phyloP scores from a whole-genome alignment of 2,797 vertebrate species.

The Sardinella longiceps region DNA sequence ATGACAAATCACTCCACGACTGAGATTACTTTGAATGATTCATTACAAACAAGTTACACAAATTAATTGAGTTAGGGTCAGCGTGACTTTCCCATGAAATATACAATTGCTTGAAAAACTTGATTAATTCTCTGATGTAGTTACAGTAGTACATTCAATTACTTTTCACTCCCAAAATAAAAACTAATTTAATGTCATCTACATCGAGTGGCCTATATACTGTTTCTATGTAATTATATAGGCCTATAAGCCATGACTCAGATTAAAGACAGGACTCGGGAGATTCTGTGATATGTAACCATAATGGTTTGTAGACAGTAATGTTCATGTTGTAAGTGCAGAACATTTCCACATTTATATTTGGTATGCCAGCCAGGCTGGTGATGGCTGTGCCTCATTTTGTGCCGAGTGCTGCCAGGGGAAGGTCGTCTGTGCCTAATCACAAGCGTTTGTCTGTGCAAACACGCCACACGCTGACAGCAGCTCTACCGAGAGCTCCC shows the following conservation, averaged over 20 bases:
- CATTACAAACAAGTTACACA: conserved; percentile 50
- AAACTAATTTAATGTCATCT: not conserved
- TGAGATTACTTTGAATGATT: conserved; percentile 63
- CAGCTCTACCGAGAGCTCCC: conserved; percentile 23
- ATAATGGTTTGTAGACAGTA: not conserved
- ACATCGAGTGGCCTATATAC: not conserved
- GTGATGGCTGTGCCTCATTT: conserved; percentile 20
- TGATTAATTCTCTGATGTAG: conserved; percentile 58
- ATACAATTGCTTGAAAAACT: conserved; percentile 55
- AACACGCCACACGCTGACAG: conserved; percentile 29
- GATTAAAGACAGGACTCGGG: not conserved
- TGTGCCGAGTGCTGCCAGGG: conserved; percentile 28
- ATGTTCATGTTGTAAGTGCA: not conserved
- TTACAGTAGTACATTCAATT: conserved; percentile 43
- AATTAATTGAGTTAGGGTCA: conserved; percentile 43
- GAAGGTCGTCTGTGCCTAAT: conserved; percentile 17
- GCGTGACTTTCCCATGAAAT: conserved; percentile 53
- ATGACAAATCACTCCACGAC: conserved; percentile 49
- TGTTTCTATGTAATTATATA: no score
- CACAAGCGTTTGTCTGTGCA: conserved; percentile 6
- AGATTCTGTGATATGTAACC: not conserved
- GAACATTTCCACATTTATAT: not conserved
- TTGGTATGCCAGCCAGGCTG: not conserved
- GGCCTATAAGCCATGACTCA: no score
- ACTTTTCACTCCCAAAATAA: not conserved